Evolutionary conservation across 2,113 vertebrate genomes (phyloP).

Genomic region (Gobiocypris rarus): DNA sequence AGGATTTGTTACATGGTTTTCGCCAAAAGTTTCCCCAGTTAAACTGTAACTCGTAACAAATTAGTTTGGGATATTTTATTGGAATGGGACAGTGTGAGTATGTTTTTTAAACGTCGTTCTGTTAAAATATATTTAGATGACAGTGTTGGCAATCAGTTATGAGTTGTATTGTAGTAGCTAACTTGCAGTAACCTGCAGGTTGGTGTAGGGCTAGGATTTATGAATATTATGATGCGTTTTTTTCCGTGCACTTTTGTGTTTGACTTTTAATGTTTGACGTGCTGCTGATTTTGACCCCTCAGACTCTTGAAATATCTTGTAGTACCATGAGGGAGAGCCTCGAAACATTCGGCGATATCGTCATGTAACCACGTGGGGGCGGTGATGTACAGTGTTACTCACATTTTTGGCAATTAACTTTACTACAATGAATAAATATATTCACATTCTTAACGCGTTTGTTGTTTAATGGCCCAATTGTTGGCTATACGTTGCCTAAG

Average conservation of each 20-base stretch:
- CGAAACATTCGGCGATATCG: neutral
- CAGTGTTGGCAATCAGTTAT: neutral
- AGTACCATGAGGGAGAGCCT: neutral
- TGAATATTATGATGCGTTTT: no score
- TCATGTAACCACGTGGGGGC: constrained; percentile 35
- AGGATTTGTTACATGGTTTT: neutral
- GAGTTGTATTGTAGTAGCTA: neutral
- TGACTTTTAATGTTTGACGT: no score
- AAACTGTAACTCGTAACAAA: neutral
- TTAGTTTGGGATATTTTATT: neutral
- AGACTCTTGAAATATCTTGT: neutral
- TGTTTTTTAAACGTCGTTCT: neutral
- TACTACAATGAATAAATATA: neutral
- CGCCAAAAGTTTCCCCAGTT: neutral
- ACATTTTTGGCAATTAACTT: neutral
- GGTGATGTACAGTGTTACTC: constrained; percentile 18
- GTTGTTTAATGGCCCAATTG: neutral
- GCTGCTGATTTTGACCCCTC: neutral
- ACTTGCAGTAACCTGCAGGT: neutral
- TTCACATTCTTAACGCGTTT: neutral
- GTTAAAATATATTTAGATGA: neutral
- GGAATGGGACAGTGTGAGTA: neutral
- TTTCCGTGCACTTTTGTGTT: no score
- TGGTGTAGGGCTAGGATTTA: neutral
- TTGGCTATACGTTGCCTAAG: neutral